Evolutionary conservation across 2,797 vertebrate genomes (phyloP), one percentile per base, ranked within the genome.

Genomic region (Cossypha heuglini): DNA sequence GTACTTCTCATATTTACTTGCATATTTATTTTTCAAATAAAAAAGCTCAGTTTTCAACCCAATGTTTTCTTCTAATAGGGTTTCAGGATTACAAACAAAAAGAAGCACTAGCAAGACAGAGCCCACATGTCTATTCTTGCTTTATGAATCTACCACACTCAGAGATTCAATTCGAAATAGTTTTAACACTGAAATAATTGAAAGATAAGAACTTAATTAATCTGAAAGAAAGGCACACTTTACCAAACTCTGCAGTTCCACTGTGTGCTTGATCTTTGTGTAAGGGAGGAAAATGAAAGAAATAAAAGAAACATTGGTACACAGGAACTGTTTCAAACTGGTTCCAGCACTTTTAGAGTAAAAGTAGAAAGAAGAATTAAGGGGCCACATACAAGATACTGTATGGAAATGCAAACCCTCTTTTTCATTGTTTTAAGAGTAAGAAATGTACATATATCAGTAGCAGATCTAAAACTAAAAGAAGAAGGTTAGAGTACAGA

Each of bases 301-400:
- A 77, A 74, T 51, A 31, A 66, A 82, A 63, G 33, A 57, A 42
- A 48, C 11, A 31, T 42, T 54, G 7, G 51, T 19, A 67, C 4
- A 24, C 12, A 77, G 38, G 3, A 35, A 42, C 7, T 28, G 15
- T 33, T 93, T 75, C 46, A 73, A 57, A 51, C 33, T 26, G 21
- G 11, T 63, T 31, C 20, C 18, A 49, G 16, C 0, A 2, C 13
- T 72, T 57, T 29, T 14, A 35, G 24, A 90, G 55, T 3, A 76
- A 20, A 61, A 63, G 45, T 5, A 64, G 40, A 48, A 88, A 74
- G 20, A 78, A 76, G 20, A 78, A 74, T 18, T 46, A 57, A 46
- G 17, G 10, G 18, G 18, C 4, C 5, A 46, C 8, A 42, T 1
- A 45, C 0, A 0, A 75, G 31, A 4, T 26, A 15, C 8, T 20